A percentile compares a stretch with the other conserved stretches of the same genome.
Evolutionary conservation across 1,140 invertebrate genomes (phyloP).

Genomic region (Drosophila subobscura): DNA sequence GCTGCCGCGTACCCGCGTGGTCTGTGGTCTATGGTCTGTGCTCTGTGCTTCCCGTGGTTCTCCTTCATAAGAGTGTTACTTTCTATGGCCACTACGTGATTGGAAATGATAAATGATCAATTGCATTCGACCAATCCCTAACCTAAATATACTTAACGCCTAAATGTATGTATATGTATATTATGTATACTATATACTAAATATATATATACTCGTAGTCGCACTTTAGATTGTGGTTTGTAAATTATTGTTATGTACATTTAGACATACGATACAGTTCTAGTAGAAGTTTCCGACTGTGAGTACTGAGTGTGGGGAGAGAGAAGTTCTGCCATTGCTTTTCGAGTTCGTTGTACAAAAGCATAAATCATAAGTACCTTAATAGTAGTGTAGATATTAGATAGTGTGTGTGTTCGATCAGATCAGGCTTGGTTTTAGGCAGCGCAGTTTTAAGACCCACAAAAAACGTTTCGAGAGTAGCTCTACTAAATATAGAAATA

Average conservation of each 20-base stretch:
- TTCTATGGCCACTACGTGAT: not conserved
- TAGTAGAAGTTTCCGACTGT: slow-evolving; percentile 36
- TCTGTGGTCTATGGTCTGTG: too few relatives aligned
- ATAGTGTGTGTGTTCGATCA: not conserved
- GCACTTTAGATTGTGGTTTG: slow-evolving; percentile 54
- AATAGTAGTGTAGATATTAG: not conserved
- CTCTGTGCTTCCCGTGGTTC: too few relatives aligned
- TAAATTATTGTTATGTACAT: slow-evolving; percentile 81
- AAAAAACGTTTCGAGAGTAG: too few relatives aligned
- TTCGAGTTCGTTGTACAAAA: slow-evolving; percentile 54
- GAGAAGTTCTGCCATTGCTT: slow-evolving; percentile 29
- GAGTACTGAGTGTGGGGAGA: slow-evolving; percentile 13
- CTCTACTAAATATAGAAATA: not conserved
- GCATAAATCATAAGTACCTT: slow-evolving; percentile 4
- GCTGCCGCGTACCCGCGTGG: too few relatives aligned
- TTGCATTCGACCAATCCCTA: slow-evolving; percentile 11
- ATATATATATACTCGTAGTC: slow-evolving; percentile 52
- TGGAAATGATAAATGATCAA: slow-evolving; percentile 10
- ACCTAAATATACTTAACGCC: slow-evolving; percentile 54
- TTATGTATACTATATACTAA: slow-evolving; percentile 34
- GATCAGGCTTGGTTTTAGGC: slow-evolving; percentile 1
- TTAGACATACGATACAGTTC: slow-evolving; percentile 74
- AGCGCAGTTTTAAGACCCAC: not conserved
- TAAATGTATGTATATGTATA: slow-evolving; percentile 44
- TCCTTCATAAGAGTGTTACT: slow-evolving; percentile 37